A percentile compares a stretch with the other conserved stretches of the same genome.
Evolutionary conservation across 2,797 vertebrate species (phyloP).

Genomic region (Helostoma temminkii): DNA sequence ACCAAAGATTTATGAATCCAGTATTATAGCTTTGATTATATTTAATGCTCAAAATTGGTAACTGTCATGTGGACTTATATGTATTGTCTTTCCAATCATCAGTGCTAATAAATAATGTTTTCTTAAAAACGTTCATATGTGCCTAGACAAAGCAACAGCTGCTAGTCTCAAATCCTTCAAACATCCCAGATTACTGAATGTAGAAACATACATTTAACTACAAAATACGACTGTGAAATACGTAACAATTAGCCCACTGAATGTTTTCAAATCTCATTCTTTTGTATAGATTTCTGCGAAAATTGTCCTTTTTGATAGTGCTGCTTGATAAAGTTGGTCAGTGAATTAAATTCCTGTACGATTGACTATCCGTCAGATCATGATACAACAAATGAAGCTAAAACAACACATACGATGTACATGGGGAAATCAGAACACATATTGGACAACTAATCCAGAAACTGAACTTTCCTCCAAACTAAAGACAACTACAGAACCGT

Average conservation of each 20-base stretch:
- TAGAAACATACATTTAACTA: slow-evolving; percentile 23
- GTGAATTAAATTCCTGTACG: slow-evolving; percentile 37
- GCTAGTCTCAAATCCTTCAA: slow-evolving; percentile 60
- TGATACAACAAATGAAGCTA: slow-evolving; percentile 41
- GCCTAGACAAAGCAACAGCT: slow-evolving; percentile 49
- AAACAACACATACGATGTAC: slow-evolving; percentile 46
- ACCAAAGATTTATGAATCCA: slow-evolving; percentile 7
- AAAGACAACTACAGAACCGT: slow-evolving; percentile 58
- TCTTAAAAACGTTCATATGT: slow-evolving; percentile 52
- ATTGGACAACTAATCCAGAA: slow-evolving; percentile 56
- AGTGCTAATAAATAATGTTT: slow-evolving; percentile 63
- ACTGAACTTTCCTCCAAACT: slow-evolving; percentile 64
- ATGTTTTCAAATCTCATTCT: slow-evolving; percentile 26
- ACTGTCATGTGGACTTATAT: slow-evolving; percentile 15
- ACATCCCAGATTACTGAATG: slow-evolving; percentile 47
- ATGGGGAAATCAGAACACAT: slow-evolving; percentile 28
- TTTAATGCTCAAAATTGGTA: slow-evolving; percentile 16
- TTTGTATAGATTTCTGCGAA: slow-evolving; percentile 35
- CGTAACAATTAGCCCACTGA: slow-evolving; percentile 19
- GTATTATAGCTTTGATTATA: slow-evolving; percentile 11
- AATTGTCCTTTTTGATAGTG: slow-evolving; percentile 47
- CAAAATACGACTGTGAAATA: slow-evolving; percentile 35
- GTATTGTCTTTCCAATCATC: slow-evolving; percentile 27
- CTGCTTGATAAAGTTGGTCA: slow-evolving; percentile 35
- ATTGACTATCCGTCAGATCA: slow-evolving; percentile 60